Evolutionary conservation across 2,797 vertebrate genomes (phyloP), one percentile per base, ranked within the genome.

Genomic region (Falco peregrinus): DNA sequence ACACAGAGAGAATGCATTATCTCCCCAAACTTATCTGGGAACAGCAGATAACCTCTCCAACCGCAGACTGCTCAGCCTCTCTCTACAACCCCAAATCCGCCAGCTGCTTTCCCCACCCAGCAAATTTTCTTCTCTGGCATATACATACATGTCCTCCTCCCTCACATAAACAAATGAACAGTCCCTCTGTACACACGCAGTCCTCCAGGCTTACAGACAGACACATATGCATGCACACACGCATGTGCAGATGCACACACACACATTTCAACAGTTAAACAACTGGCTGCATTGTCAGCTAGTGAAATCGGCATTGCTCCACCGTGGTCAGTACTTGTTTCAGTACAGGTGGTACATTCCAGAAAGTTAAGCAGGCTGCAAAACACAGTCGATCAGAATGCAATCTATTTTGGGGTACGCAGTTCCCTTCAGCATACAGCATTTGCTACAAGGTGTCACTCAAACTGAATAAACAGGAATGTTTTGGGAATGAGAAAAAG

Each of bases 331-430:
- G 70, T 16, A 33, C 91, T 59, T 33, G 80, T 63, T 61, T 21
- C 83, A 10, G 80, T 24, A 56, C 94, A 96, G 97, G 97, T 95
- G 97, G 45, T 60, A 69, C 86, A 65, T 90, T 87, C 91, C 95
- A 93, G 93, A 43, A 76, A 80, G 78, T 63, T 84, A 37, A 37
- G 48, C 81, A 80, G 64, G 50, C 88, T 67, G 89, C 95, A 50
- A 39, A 69, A 50, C 70, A 56, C 69, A 47, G 5, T 11, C 16
- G 94, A 94, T 81, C 93, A 79, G 53, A 65, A 39, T 16, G 14
- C 50, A 4, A 48, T 84, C 95, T 97, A 75, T 81, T 97, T 91
- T 88, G 6, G 96, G 95, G 85, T 60, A 59, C 13, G 0, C 59
- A 6, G 90, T 3, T 96, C 89, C 84, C 84, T 93, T 82, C 65